phyloP scores from a whole-genome alignment of 2,888 invertebrate species.

The Lasioglossum leucozonium region DNA sequence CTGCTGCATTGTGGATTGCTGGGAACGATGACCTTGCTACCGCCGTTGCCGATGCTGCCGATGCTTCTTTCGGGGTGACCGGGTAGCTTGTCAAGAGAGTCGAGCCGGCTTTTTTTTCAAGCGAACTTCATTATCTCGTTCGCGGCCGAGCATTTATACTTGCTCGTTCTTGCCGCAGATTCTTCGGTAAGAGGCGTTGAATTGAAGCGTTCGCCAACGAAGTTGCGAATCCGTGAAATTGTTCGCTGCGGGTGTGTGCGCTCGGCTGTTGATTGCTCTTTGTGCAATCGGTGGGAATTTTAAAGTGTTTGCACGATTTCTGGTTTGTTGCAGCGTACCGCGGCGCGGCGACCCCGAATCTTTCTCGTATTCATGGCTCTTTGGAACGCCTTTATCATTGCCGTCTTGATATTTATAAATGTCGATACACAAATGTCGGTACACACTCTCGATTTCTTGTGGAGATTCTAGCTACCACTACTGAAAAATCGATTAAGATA shows the following conservation, averaged over 20 bases:
- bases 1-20: not conserved
- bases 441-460: not conserved
- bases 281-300: not conserved
- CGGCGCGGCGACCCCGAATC: not conserved
- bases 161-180: not conserved
- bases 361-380: not conserved
- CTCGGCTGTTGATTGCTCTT: not conserved
- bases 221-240: not conserved
- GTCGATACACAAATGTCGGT: not conserved
- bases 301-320: not conserved
- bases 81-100: constrained; percentile 10
- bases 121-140: not conserved
- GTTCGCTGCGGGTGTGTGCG: not conserved
- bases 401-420: not conserved
- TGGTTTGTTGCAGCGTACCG: not conserved
- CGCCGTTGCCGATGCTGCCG: not conserved
- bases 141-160: not conserved
- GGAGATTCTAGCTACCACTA: not conserved
- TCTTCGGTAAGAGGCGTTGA: not conserved
- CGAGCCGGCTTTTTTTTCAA: not conserved
- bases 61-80: constrained; percentile 4
- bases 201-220: not conserved
- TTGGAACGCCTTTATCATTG: not conserved
- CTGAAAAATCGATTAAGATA: too few species aligned
- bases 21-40: constrained; percentile 3